Evolutionary conservation across 37 sponge, comb jelly and placozoan species (phyloP).

Genomic region (Lycopodina hypogea): DNA sequence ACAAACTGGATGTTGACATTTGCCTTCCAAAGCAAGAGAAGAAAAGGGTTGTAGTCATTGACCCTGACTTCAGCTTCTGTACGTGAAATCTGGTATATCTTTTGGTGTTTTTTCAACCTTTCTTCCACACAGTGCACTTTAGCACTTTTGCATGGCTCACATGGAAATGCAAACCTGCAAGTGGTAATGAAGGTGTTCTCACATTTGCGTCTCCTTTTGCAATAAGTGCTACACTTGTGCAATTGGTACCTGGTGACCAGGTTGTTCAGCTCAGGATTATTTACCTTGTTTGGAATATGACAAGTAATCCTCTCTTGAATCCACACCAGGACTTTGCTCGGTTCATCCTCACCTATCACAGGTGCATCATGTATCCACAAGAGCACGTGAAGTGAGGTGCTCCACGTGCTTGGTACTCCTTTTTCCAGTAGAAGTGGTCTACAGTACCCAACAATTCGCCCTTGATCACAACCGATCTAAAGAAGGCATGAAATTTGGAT

Average conservation of each 20-base stretch:
- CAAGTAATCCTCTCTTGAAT: constrained; percentile 60
- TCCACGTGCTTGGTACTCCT: constrained; percentile 39
- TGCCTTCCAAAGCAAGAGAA: constrained; percentile 56
- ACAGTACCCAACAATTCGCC: constrained; percentile 40
- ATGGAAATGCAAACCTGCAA: constrained; percentile 57
- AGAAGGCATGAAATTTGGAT: constrained; percentile 38
- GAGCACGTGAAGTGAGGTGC: constrained; percentile 57
- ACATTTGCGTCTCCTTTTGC: constrained; percentile 22
- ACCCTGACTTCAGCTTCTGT: constrained; percentile 25
- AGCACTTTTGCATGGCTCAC: constrained; percentile 7
- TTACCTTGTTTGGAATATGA: constrained; percentile 41
- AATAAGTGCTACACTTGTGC: too few relatives aligned
- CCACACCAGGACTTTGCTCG: neutral
- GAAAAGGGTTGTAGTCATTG: constrained; percentile 60
- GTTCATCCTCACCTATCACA: constrained; percentile 26
- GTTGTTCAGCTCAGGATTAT: constrained; percentile 47
- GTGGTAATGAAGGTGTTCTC: constrained; percentile 21
- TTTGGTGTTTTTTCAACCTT: constrained; percentile 21
- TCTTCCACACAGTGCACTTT: constrained; percentile 22
- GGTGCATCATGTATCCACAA: constrained; percentile 59
- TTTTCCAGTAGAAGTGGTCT: constrained; percentile 31
- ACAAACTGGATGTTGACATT: constrained; percentile 56
- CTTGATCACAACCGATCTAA: constrained; percentile 27
- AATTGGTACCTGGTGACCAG: constrained; percentile 49
- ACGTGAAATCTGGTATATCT: constrained; percentile 38